Evolutionary conservation across 1,140 invertebrate genomes (phyloP).

Genomic region (Holotrichia oblita): DNA sequence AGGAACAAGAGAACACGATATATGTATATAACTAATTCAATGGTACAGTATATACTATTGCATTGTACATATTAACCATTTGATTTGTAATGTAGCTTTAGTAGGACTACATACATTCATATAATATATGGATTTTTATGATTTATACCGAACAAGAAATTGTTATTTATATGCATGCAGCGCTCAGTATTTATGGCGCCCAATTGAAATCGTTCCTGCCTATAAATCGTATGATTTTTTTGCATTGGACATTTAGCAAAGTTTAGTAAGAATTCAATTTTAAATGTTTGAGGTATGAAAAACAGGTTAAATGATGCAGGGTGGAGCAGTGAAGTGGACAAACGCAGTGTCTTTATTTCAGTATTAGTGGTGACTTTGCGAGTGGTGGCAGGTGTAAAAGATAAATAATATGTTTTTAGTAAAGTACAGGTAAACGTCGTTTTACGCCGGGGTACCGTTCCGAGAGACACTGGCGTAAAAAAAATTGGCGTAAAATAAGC

Average conservation of each 20-base stretch:
- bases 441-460: too few relatives aligned
- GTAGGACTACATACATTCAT: neutral
- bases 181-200: neutral
- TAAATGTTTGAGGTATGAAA: neutral
- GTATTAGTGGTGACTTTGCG: too few relatives aligned
- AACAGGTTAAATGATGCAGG: neutral
- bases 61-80: neutral
- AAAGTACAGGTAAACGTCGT: too few relatives aligned
- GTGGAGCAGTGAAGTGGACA: too few relatives aligned
- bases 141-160: slow-evolving; percentile 7
- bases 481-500: too few relatives aligned
- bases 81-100: neutral
- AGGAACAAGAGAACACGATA: neutral
- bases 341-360: too few relatives aligned
- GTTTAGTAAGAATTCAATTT: neutral
- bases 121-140: slow-evolving; percentile 26
- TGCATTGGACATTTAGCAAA: neutral
- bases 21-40: slow-evolving; percentile 17
- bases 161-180: neutral
- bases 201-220: neutral
- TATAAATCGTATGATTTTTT: slow-evolving; percentile 11
- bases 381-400: too few relatives aligned
- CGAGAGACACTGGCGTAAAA: too few relatives aligned
- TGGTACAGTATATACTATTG: neutral
- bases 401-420: too few relatives aligned